Percentiles rank a stretch among this genome's conserved stretches.
Evolutionary conservation across 2,113 vertebrate species (phyloP).

Genomic region (Gambusia affinis): DNA sequence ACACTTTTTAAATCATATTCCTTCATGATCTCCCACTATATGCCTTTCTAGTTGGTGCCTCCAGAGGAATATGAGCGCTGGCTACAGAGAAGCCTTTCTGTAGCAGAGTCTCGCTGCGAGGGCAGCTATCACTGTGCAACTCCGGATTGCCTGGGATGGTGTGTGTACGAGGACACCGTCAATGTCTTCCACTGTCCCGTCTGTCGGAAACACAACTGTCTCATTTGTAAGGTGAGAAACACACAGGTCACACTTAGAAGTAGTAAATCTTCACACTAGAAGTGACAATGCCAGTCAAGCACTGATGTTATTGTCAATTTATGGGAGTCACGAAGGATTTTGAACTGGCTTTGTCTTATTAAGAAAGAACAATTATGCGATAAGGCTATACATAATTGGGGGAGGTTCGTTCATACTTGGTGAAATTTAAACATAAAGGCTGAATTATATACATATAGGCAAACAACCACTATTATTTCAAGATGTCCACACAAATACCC

Average conservation of each 20-base stretch:
- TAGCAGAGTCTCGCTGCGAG: slow-evolving; percentile 85
- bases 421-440: too few relatives aligned
- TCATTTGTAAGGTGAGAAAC: slow-evolving; percentile 82
- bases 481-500: too few relatives aligned
- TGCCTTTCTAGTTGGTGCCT: slow-evolving; percentile 61
- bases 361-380: too few relatives aligned
- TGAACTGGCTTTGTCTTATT: too few relatives aligned
- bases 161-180: slow-evolving; percentile 84
- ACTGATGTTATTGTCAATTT: too few relatives aligned
- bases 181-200: slow-evolving; percentile 85
- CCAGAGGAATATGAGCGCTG: slow-evolving; percentile 83
- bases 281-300: too few relatives aligned
- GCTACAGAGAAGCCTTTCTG: slow-evolving; percentile 82
- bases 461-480: too few relatives aligned
- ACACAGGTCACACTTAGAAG: not conserved
- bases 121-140: slow-evolving; percentile 88
- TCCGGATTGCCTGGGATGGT: slow-evolving; percentile 85
- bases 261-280: too few relatives aligned
- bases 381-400: too few relatives aligned
- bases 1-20: not conserved
- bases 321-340: too few relatives aligned
- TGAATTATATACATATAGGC: too few relatives aligned
- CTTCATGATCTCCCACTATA: not conserved
- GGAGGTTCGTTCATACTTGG: too few relatives aligned
- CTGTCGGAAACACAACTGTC: slow-evolving; percentile 85